Evolutionary conservation across 2,113 vertebrate genomes (phyloP).

Genomic region (Hystrix brachyura): DNA sequence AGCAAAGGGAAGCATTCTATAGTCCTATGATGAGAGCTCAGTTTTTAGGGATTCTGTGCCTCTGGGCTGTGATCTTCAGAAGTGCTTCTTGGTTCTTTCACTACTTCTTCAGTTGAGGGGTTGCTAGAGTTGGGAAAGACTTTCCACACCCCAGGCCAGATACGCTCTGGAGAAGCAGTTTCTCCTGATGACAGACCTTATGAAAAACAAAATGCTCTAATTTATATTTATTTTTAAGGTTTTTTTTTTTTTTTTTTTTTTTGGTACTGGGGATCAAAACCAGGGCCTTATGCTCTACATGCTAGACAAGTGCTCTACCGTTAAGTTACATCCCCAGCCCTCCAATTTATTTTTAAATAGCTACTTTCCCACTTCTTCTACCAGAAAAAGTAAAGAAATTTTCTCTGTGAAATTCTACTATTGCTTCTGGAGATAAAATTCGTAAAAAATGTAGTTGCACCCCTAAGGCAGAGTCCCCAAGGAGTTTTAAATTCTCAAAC

Average conservation of each 20-base stretch:
- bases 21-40: too few relatives aligned
- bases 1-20: not conserved
- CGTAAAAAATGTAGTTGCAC: not conserved
- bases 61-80: not conserved
- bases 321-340: not conserved
- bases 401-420: not conserved
- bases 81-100: not conserved
- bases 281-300: not conserved
- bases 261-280: not conserved
- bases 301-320: not conserved
- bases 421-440: not conserved
- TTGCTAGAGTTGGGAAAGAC: not conserved
- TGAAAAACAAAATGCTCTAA: not conserved
- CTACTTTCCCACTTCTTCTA: not conserved
- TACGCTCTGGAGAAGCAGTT: not conserved
- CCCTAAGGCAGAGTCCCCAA: not conserved
- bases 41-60: not conserved
- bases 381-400: not conserved
- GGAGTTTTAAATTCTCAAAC: not conserved
- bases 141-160: not conserved
- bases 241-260: fast-evolving
- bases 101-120: not conserved
- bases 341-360: not conserved
- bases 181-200: not conserved
- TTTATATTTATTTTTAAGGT: not conserved